Evolutionary conservation across 2,113 vertebrate species (phyloP).

Genomic region (Telmatochromis brichardi): DNA sequence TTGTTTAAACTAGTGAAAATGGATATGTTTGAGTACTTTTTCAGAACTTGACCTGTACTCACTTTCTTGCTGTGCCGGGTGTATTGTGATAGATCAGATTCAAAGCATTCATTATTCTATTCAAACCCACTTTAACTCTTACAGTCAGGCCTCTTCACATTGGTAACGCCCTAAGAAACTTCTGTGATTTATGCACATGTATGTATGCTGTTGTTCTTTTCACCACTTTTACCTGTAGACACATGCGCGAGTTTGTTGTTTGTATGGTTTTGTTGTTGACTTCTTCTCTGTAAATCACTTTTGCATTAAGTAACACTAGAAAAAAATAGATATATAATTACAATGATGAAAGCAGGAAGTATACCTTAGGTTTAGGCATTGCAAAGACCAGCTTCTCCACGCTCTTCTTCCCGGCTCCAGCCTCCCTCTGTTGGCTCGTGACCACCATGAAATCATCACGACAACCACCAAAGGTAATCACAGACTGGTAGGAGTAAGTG

Average conservation of each 20-base stretch:
- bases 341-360: background rate
- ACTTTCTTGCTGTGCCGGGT: background rate
- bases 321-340: background rate
- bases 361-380: constrained; percentile 81
- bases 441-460: constrained; percentile 86
- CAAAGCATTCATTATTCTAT: background rate
- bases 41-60: background rate
- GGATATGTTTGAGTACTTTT: background rate
- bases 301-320: background rate
- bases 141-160: background rate
- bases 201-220: background rate
- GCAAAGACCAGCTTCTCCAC: constrained; percentile 82
- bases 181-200: background rate
- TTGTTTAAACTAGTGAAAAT: background rate
- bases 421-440: constrained; percentile 76
- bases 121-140: background rate
- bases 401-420: constrained; percentile 70
- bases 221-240: background rate
- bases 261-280: background rate
- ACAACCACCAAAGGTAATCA: constrained; percentile 85
- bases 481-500: constrained; percentile 75
- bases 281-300: background rate
- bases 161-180: background rate
- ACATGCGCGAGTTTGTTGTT: background rate
- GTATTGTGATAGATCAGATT: background rate